Conservation (phyloP, 2,797 vertebrate genomes). For the Onychomys leucogaster region DNA sequence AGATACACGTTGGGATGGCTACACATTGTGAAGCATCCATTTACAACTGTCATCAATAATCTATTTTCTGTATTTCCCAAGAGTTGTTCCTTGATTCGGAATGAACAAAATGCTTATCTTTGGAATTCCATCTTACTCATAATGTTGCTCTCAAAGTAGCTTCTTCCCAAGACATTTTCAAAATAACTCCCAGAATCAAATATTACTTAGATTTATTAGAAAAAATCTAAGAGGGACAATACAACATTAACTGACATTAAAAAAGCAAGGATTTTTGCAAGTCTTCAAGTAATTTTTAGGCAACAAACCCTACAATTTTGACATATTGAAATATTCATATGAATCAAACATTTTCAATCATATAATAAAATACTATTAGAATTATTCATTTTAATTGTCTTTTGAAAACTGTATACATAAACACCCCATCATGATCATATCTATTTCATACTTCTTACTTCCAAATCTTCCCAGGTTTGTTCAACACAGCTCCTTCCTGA, state of each 20-base stretch:
- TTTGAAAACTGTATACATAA: not conserved
- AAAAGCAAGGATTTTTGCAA: not conserved
- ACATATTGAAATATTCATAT: not conserved
- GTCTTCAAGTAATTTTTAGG: not conserved
- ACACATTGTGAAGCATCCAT: not conserved
- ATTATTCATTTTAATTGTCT: not conserved
- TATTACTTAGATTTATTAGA: constrained; percentile 1
- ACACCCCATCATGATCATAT: not conserved
- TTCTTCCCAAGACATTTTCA: not conserved
- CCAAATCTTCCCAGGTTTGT: not conserved
- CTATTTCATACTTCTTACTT: not conserved
- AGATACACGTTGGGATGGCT: not conserved
- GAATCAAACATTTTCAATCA: not conserved
- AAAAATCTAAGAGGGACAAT: not conserved
- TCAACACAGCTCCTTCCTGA: not conserved
- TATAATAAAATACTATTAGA: not conserved
- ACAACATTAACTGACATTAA: not conserved
- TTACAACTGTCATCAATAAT: not conserved
- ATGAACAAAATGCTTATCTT: not conserved
- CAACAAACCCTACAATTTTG: not conserved
- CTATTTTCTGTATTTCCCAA: not conserved
- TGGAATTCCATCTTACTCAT: not conserved
- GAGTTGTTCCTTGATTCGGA: not conserved
- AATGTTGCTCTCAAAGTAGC: not conserved
- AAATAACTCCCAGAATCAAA: not conserved